phyloP scores from a whole-genome alignment of 92 coral and sea anemone species.

The Parazoanthus darwini region DNA sequence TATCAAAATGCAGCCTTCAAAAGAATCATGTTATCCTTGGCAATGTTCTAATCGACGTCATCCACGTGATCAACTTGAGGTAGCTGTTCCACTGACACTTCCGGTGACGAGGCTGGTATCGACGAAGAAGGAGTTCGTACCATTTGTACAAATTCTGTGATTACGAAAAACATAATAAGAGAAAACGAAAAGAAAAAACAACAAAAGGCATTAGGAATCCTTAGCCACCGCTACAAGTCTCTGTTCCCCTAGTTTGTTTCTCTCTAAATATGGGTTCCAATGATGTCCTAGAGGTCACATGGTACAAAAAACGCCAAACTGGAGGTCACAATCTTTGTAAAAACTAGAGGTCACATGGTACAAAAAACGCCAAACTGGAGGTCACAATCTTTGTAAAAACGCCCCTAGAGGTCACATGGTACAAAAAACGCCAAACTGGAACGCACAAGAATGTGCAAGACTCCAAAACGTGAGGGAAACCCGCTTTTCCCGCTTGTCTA shows the following conservation, averaged over 20 bases:
- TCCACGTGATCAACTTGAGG: constrained; percentile 46
- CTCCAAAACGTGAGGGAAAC: too few relatives aligned
- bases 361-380: too few relatives aligned
- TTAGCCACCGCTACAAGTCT: neutral
- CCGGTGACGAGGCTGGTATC: neutral
- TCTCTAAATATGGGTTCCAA: neutral
- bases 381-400: too few relatives aligned
- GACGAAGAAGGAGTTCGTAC: constrained; percentile 45
- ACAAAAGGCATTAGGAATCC: neutral
- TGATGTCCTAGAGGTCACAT: too few relatives aligned
- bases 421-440: too few relatives aligned
- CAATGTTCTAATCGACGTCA: constrained; percentile 46
- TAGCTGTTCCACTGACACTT: neutral
- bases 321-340: too few relatives aligned
- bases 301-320: too few relatives aligned
- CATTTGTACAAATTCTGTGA: constrained; percentile 48
- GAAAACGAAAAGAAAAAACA: neutral
- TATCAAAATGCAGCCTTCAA: neutral
- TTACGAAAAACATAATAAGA: neutral
- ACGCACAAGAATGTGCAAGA: too few relatives aligned
- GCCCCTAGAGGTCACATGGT: too few relatives aligned
- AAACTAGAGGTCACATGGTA: too few relatives aligned
- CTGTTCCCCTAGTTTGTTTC: neutral
- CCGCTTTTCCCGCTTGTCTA: too few relatives aligned
- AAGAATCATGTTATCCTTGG: neutral